A percentile compares a stretch with the other conserved stretches of the same genome.
Conservation (phyloP, 2,113 vertebrate species). For the Rhombomys opimus region DNA sequence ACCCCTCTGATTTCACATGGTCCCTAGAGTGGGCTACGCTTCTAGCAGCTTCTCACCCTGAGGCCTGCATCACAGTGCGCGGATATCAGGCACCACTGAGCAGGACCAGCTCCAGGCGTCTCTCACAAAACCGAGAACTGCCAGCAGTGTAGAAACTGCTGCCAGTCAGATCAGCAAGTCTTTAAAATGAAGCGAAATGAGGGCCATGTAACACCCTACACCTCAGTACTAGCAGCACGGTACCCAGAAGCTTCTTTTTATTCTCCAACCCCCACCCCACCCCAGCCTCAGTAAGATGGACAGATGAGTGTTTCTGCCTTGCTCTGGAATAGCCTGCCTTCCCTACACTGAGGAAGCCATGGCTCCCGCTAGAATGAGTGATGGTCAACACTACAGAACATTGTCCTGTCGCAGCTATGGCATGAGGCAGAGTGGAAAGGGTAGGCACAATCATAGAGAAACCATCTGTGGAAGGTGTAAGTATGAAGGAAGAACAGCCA, state of each 20-base stretch:
- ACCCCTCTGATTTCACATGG: background rate
- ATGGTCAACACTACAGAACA: background rate
- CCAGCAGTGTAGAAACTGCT: background rate
- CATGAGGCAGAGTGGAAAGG: background rate
- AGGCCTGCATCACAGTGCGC: background rate
- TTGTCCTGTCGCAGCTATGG: background rate
- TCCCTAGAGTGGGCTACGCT: background rate
- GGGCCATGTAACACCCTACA: background rate
- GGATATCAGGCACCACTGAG: background rate
- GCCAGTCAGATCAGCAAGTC: background rate
- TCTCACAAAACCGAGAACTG: background rate
- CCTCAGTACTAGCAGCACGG: background rate
- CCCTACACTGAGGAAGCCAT: background rate
- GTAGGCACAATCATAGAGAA: background rate
- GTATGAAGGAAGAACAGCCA: background rate
- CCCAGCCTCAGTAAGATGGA: background rate
- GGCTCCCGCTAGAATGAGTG: background rate
- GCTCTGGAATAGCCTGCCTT: constrained; percentile 11
- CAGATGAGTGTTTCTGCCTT: background rate
- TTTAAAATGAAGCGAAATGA: constrained; percentile 20
- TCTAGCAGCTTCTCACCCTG: background rate
- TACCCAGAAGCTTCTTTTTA: background rate
- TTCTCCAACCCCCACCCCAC: background rate
- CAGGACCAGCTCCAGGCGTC: background rate
- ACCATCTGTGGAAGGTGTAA: background rate